Conservation (phyloP, 1,140 invertebrate genomes). For the Brachionus manjavacas region DNA sequence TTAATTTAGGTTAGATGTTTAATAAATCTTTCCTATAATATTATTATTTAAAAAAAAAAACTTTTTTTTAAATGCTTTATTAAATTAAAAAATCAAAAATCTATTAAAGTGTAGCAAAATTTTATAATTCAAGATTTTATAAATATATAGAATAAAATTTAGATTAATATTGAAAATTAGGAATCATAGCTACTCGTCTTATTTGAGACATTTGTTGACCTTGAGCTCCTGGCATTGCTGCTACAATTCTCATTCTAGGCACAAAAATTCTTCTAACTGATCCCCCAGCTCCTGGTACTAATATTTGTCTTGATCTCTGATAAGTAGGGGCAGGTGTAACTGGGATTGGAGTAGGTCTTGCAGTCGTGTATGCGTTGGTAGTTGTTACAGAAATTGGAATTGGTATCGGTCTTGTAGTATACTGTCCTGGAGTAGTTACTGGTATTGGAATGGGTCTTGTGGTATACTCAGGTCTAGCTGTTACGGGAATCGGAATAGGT, state of each 20-base stretch:
- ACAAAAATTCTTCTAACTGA: neutral
- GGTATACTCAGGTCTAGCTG: neutral
- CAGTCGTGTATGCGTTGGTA: neutral
- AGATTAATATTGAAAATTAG: neutral
- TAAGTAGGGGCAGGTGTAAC: neutral
- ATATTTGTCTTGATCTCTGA: neutral
- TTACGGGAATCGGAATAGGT: neutral
- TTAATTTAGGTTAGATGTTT: no score
- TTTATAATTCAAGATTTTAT: no score
- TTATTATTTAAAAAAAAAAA: neutral
- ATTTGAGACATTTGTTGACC: neutral
- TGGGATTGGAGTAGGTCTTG: neutral
- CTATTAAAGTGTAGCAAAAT: neutral
- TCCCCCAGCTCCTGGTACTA: neutral
- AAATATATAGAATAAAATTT: neutral
- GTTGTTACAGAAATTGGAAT: neutral
- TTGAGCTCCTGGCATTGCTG: neutral
- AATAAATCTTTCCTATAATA: neutral
- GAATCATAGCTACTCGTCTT: neutral
- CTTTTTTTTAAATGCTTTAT: neutral
- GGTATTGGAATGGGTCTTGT: constrained; percentile 10
- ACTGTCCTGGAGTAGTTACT: neutral
- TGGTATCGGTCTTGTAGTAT: neutral
- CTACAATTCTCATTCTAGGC: neutral
- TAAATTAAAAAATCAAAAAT: neutral